Evolutionary conservation across 2,113 vertebrate species (phyloP), one percentile per base, ranked within the genome.

Genomic region (Bubo scandiacus): DNA sequence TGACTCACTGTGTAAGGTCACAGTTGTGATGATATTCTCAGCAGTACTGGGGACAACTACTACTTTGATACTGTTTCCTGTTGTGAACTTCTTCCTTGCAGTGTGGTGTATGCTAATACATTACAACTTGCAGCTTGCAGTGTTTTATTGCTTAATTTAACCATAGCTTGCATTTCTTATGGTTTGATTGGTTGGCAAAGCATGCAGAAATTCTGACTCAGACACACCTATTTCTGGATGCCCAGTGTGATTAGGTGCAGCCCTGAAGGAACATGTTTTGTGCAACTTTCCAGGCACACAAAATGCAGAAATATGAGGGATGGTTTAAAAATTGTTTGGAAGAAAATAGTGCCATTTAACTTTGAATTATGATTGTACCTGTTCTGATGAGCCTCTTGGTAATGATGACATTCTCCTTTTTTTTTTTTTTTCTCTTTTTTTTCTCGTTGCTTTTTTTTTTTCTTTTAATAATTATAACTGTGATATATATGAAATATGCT

Each of bases 161-260:
- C 92, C 68, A 68, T 78, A 89, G 87, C 80, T 93, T 95, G 40
- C 74, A 75, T 93, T 86, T 95, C 85, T 94, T 91, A 49, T 26
- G 34, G 63, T 47, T 79, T 91, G 95, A 96, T 97, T 97, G 96
- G 95, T 52, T 97, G 97, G 97, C 96, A 87, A 38, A 75, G 54
- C 89, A 63, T 63, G 80, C 87, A 97, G 97, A 95, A 97, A 95
- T 96, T 96, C 89, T 97, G 97, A 97, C 87, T 97, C 97, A 97
- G 82, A 86, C 88, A 81, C 92, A 96, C 95, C 97, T 95, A 96
- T 96, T 97, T 96, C 94, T 96, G 97, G 94, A 75, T 87, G 91
- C 68, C 80, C 82, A 81, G 2, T 49, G n/a, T 86, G 94, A 93
- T 91, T 82, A 96, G 85, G 73, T 91, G 94, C 85, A 97, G 94